These are phyloP conservation scores for Phalloptychus januarius DNA, from an alignment of 2,797 vertebrate species.

Conservation along the genomic window DNA sequence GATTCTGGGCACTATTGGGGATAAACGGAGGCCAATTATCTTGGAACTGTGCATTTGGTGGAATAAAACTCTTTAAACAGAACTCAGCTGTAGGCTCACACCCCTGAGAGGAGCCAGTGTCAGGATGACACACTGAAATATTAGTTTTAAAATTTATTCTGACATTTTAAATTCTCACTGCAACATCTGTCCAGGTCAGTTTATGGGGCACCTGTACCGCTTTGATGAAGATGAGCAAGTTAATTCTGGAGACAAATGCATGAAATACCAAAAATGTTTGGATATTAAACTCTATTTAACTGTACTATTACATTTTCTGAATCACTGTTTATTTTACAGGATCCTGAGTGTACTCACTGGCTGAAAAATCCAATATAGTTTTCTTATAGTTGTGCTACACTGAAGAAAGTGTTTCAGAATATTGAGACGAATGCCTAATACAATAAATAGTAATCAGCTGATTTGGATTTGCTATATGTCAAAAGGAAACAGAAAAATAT, in stretches of 20 bases:
- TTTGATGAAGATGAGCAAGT: background rate
- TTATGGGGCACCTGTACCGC: background rate
- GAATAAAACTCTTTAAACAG: background rate
- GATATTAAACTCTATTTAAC: background rate
- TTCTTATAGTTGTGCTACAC: too few relatives aligned
- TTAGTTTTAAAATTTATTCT: background rate
- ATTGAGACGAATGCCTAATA: too few relatives aligned
- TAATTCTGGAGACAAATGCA: background rate
- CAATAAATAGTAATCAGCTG: too few relatives aligned
- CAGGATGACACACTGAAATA: background rate
- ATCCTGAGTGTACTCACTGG: background rate
- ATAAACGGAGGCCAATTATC: background rate
- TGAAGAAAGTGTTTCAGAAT: too few relatives aligned
- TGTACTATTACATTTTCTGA: background rate
- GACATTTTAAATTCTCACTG: background rate
- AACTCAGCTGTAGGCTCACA: background rate
- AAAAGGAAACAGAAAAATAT: too few relatives aligned
- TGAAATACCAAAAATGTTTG: background rate
- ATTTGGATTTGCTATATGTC: too few relatives aligned
- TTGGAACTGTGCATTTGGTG: background rate
- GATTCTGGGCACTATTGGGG: background rate
- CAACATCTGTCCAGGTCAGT: background rate
- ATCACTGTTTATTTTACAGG: background rate
- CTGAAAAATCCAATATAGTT: background rate
- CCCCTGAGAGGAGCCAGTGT: background rate